A percentile compares a stretch with the other conserved stretches of the same genome.
Evolutionary conservation across 1,140 invertebrate species (phyloP).

Genomic region (Mycetomoellerius zeteki): DNA sequence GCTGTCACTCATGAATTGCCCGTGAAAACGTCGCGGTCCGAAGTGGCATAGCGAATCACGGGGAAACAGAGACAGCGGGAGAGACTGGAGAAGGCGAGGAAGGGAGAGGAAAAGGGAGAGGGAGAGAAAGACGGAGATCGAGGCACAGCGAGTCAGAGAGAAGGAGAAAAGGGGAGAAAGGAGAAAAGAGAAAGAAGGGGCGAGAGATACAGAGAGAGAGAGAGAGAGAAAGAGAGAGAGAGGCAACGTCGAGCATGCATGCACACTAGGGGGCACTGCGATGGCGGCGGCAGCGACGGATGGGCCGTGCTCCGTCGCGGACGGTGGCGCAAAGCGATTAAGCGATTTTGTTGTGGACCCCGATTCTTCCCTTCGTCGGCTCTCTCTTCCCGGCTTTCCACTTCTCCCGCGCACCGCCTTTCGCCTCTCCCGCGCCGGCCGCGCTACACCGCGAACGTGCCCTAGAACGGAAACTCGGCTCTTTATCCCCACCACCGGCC

Average conservation of each 20-base stretch:
- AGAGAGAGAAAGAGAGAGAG: conserved; percentile 19
- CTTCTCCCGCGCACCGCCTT: conserved; percentile 84
- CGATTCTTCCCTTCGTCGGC: conserved; percentile 85
- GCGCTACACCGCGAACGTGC: conserved; percentile 81
- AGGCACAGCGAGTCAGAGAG: neutral
- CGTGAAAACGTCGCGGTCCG: conserved; percentile 78
- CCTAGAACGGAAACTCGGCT: conserved; percentile 82
- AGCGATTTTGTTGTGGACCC: conserved; percentile 88
- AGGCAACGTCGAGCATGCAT: conserved; percentile 66
- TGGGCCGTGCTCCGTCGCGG: conserved; percentile 79
- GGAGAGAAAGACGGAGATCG: conserved; percentile 33
- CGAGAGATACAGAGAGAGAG: conserved; percentile 17
- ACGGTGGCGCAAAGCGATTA: conserved; percentile 87
- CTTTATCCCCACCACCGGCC: conserved; percentile 61
- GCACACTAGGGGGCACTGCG: conserved; percentile 76
- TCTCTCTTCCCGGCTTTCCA: conserved; percentile 85
- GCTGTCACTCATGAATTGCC: conserved; percentile 81
- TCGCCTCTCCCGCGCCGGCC: conserved; percentile 82
- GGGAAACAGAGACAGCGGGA: conserved; percentile 65
- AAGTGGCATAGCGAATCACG: conserved; percentile 73
- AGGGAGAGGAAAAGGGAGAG: conserved; percentile 34
- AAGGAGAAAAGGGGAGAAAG: conserved; percentile 10
- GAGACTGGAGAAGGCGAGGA: conserved; percentile 24
- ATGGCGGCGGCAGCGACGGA: conserved; percentile 69
- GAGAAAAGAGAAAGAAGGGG: conserved; percentile 27